These are phyloP conservation scores for Beris chalybata DNA, from an alignment of 2,888 invertebrate species.

Conservation along the genomic window DNA sequence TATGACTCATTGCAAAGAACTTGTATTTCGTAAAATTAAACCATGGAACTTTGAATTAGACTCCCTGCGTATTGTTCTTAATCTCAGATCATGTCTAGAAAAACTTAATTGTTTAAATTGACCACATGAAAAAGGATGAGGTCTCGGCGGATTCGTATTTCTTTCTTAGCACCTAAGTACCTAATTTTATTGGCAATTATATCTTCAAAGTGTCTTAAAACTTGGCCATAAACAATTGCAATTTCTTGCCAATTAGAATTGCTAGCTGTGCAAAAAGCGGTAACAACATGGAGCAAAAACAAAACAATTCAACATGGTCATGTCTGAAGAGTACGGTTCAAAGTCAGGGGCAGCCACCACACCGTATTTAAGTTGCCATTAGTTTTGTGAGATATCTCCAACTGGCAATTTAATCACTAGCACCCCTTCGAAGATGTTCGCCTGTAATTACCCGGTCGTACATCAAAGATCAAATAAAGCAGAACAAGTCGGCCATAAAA, in stretches of 20 bases:
- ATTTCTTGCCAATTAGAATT: conserved; percentile 29
- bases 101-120: too few species aligned
- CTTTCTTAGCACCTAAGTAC: conserved; percentile 1
- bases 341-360: conserved; percentile 14
- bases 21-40: too few species aligned
- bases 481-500: conserved; percentile 11
- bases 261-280: conserved; percentile 5
- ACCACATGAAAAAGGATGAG: not conserved
- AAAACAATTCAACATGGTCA: conserved; percentile 8
- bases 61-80: too few species aligned
- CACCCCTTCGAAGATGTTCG: conserved; percentile 1
- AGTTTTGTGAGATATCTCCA: conserved; percentile 20
- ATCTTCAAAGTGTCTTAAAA: conserved; percentile 24
- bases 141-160: not conserved
- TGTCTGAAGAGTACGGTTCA: not conserved
- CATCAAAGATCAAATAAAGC: conserved; percentile 30
- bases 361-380: not conserved
- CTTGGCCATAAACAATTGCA: conserved; percentile 29
- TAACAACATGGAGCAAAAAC: not conserved
- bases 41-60: too few species aligned
- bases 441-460: conserved; percentile 16
- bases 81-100: too few species aligned
- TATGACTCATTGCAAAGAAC: too few species aligned
- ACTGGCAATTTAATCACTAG: conserved; percentile 21
- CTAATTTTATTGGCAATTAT: conserved; percentile 15